Evolutionary conservation across 2,113 vertebrate genomes (phyloP), one percentile per base, ranked within the genome.

Genomic region (Lamprologus tigripictilis): DNA sequence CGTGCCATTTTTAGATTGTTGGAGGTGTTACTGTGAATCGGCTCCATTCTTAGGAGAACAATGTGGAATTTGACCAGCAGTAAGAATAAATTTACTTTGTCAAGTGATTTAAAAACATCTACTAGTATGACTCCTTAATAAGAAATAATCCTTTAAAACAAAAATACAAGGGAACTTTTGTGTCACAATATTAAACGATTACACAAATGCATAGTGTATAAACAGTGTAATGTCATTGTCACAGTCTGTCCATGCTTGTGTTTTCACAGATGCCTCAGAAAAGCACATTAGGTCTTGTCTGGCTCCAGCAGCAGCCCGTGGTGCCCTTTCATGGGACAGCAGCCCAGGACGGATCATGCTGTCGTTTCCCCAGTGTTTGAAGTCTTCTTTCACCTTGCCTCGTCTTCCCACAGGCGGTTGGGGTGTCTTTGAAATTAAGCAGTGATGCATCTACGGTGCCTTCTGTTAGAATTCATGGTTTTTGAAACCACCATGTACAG

Each of bases 271-370:
- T 83, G 5, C 37, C 55, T 53, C 51, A 21, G 42, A 84, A 4
- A 53, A 82, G 47, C 85, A 86, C 89, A 92, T 89, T 88, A 55
- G 89, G 88, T 89, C 40, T 82, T 31, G 85, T 93, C 88, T 86
- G 88, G 92, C 88, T 94, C 85, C 83, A 21, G 89, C 86, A 83
- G 90, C 80, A 14, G 45, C 51, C 79, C n/a, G 23, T 58, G 92
- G 85, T 57, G 90, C 51, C 88, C 90, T 80, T 85, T 66, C 82
- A 80, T 45, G 23, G 86, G 57, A 81, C 88, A 21, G 80, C 66
- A 19, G 86, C 55, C 82, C 47, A 1, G 55, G 83, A 91, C 42
- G 83, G 78, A 91, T 90, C 4, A 6, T 31, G 11, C 33, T 66
- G 81, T 28, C 42, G 40, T 88, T 61, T 85, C 33, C 53, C 8